phyloP scores from a whole-genome alignment of 2,113 vertebrate species.

The Pseudorectes ferrugineus region DNA sequence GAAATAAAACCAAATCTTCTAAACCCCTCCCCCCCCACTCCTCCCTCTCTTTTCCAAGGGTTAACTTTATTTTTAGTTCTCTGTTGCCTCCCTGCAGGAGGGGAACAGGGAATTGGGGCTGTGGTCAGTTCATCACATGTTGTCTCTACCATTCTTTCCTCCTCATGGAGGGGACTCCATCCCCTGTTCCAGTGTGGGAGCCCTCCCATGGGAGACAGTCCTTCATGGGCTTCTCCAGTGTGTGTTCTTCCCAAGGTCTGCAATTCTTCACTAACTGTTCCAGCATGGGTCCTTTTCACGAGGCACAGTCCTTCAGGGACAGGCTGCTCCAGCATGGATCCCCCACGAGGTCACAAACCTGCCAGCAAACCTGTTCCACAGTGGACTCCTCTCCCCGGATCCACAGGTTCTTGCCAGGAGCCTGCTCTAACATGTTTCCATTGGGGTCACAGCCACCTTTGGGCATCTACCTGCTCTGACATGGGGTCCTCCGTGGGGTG shows the following conservation, averaged over 20 bases:
- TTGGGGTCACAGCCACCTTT: neutral
- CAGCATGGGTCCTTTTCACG: fast-evolving
- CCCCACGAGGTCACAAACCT: neutral
- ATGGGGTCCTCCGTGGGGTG: neutral
- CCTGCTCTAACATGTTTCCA: neutral
- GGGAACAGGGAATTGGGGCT: too few relatives aligned
- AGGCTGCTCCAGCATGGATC: fast-evolving
- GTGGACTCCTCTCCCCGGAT: neutral
- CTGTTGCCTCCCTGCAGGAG: neutral
- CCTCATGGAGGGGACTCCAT: neutral
- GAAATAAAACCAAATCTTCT: neutral
- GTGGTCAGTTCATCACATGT: neutral
- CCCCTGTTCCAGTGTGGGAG: neutral
- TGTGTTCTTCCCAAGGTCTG: neutral
- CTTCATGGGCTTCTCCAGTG: neutral
- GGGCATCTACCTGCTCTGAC: neutral
- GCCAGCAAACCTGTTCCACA: neutral
- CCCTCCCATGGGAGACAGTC: neutral
- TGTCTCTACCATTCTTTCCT: neutral
- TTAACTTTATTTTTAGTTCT: neutral
- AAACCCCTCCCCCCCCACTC: neutral
- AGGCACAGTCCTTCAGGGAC: fast-evolving
- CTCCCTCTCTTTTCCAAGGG: neutral
- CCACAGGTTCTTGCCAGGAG: neutral
- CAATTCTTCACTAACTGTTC: neutral